Percentiles rank a stretch among this genome's conserved stretches.
Evolutionary conservation across 2,888 invertebrate species (phyloP).

Genomic region (Xiphydria camelus): DNA sequence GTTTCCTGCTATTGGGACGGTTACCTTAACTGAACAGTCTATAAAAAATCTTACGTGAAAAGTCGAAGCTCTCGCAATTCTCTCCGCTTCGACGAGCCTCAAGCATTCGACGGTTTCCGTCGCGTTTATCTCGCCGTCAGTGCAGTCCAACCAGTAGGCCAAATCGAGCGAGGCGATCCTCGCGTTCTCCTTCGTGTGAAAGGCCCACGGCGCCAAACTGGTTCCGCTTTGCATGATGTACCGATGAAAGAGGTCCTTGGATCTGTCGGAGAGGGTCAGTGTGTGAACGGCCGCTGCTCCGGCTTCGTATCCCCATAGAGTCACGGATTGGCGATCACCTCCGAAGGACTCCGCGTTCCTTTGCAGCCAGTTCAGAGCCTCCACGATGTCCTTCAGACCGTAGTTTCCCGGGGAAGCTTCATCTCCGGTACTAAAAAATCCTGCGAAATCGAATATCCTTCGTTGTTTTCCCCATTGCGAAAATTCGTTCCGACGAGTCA

Average conservation of each 20-base stretch:
- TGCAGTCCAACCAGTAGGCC: conserved; percentile 17
- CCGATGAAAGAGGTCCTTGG: conserved; percentile 45
- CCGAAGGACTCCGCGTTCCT: conserved; percentile 43
- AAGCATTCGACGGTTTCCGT: no score
- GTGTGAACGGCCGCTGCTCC: conserved; percentile 37
- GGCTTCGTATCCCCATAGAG: conserved; percentile 41
- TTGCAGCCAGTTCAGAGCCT: conserved; percentile 45
- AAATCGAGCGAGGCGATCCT: conserved; percentile 30
- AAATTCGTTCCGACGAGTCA: neutral
- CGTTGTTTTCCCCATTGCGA: no score
- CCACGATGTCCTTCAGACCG: conserved; percentile 44
- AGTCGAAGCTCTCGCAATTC: no score
- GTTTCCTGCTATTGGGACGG: no score
- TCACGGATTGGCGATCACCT: conserved; percentile 42
- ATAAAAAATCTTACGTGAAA: no score
- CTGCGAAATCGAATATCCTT: conserved; percentile 31
- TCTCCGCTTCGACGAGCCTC: neutral
- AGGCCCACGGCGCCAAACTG: conserved; percentile 25
- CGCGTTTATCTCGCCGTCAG: neutral
- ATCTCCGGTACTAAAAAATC: conserved; percentile 46
- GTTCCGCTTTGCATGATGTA: conserved; percentile 42
- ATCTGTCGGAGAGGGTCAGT: conserved; percentile 38
- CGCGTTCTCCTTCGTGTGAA: conserved; percentile 23
- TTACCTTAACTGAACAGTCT: no score
- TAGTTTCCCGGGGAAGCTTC: conserved; percentile 45